These are phyloP conservation scores for Limonius californicus DNA, from an alignment of 1,140 invertebrate genomes.

Conservation along the genomic window DNA sequence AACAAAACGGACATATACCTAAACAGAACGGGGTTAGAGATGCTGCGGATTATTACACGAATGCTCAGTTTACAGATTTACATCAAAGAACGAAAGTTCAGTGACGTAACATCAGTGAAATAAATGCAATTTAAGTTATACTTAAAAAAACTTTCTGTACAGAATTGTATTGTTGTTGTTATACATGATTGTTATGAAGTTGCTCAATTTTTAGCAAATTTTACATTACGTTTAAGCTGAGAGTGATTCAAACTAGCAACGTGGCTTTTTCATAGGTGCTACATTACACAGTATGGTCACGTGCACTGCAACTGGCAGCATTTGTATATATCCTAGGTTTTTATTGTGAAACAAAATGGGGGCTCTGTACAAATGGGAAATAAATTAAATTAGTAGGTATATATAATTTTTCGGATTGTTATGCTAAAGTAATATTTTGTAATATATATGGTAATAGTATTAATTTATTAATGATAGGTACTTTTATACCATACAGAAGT, in stretches of 20 bases:
- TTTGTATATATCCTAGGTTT: not conserved
- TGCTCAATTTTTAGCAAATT: slow-evolving; percentile 15
- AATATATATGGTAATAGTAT: not conserved
- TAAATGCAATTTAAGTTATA: slow-evolving; percentile 2
- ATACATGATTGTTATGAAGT: slow-evolving; percentile 10
- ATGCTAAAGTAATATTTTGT: not conserved
- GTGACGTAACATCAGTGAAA: slow-evolving; percentile 13
- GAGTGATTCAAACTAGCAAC: slow-evolving; percentile 4
- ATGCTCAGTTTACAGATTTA: slow-evolving; percentile 17
- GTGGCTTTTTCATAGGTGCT: slow-evolving; percentile 8
- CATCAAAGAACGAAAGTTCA: slow-evolving; percentile 14
- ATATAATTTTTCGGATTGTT: slow-evolving; percentile 8
- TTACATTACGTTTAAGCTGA: not conserved
- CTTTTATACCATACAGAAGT: slow-evolving; percentile 1
- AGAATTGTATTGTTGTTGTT: slow-evolving; percentile 8
- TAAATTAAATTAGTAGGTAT: too few relatives aligned
- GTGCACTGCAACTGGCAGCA: not conserved
- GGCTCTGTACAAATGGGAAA: slow-evolving; percentile 6
- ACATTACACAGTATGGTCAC: not conserved
- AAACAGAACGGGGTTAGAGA: slow-evolving; percentile 16
- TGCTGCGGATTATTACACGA: slow-evolving; percentile 23
- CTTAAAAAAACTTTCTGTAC: slow-evolving; percentile 13
- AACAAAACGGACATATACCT: slow-evolving; percentile 15
- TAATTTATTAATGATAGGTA: slow-evolving; percentile 3
- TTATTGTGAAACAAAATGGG: not conserved